Evolutionary conservation across 1,140 invertebrate species (phyloP).

Genomic region (Thalassaphorura encarpata): DNA sequence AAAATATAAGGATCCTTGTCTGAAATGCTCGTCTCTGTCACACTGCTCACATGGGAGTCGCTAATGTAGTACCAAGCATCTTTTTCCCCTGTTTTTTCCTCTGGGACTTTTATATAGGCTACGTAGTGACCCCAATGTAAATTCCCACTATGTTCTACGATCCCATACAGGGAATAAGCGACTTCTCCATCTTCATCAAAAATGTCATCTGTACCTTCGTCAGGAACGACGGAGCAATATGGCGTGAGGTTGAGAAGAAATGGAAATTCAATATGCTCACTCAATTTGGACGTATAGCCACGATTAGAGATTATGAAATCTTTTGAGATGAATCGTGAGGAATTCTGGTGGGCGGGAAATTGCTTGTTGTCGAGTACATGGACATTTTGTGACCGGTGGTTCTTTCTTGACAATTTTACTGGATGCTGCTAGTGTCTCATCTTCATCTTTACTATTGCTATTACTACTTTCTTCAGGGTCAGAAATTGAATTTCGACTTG

Average conservation of each 20-base stretch:
- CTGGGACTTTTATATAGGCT: conserved; percentile 63
- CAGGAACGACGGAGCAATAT: conserved; percentile 71
- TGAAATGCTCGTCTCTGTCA: conserved; percentile 69
- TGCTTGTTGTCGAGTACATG: conserved; percentile 38
- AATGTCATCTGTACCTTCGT: conserved; percentile 16
- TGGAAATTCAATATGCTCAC: conserved; percentile 78
- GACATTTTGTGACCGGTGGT: conserved; percentile 81
- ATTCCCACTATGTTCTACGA: conserved; percentile 87
- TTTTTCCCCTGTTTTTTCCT: conserved; percentile 35
- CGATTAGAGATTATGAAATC: conserved; percentile 63
- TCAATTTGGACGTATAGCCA: conserved; percentile 59
- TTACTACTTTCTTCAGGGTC: conserved; percentile 16
- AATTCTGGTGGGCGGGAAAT: conserved; percentile 83
- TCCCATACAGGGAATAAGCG: conserved; percentile 76
- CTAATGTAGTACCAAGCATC: conserved; percentile 92
- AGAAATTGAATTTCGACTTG: conserved; percentile 20
- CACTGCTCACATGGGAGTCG: conserved; percentile 70
- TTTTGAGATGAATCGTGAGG: conserved; percentile 87
- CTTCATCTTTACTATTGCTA: conserved; percentile 19
- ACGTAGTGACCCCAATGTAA: conserved; percentile 90
- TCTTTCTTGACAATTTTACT: conserved; percentile 65
- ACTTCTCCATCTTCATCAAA: conserved; percentile 49
- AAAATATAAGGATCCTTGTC: conserved; percentile 87
- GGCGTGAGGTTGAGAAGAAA: conserved; percentile 76
- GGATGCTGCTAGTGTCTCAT: conserved; percentile 24